Evolutionary conservation across 2,888 invertebrate genomes (phyloP).

Genomic region (Agrotis puta): DNA sequence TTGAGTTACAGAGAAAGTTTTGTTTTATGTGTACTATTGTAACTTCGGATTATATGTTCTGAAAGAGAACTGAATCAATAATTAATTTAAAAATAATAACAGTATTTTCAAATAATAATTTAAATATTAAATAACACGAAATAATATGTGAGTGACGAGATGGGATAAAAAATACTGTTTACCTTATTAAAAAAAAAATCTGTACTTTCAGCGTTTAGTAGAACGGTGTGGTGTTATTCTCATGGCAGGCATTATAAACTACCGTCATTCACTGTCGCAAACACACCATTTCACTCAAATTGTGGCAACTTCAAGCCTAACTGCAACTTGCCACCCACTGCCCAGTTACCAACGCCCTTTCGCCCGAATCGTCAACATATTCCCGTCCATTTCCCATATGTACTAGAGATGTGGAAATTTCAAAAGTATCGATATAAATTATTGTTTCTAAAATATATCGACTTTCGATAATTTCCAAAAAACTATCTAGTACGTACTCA

Average conservation of each 20-base stretch:
- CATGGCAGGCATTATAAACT: background rate
- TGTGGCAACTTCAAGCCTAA: conserved; percentile 2
- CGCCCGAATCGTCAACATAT: conserved; percentile 15
- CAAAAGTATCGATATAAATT: background rate
- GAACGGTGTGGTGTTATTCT: background rate
- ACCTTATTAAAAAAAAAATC: background rate
- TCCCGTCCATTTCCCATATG: conserved; percentile 13
- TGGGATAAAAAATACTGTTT: no score
- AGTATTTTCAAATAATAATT: background rate
- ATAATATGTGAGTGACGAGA: no score
- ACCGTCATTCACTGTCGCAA: background rate
- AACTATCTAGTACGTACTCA: no score
- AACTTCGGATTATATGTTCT: background rate
- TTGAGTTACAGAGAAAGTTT: background rate
- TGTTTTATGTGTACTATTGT: background rate
- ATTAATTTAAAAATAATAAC: background rate
- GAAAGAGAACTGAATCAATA: no score
- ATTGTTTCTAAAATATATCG: background rate
- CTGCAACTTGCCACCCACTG: conserved; percentile 2
- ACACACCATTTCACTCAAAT: background rate
- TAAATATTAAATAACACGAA: background rate
- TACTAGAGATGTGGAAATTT: background rate
- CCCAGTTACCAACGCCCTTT: background rate
- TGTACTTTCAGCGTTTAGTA: background rate
- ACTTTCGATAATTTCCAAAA: no score